A percentile compares a stretch with the other conserved stretches of the same genome.
Evolutionary conservation across 2,113 vertebrate species (phyloP).

Genomic region (Grammomys surdaster): DNA sequence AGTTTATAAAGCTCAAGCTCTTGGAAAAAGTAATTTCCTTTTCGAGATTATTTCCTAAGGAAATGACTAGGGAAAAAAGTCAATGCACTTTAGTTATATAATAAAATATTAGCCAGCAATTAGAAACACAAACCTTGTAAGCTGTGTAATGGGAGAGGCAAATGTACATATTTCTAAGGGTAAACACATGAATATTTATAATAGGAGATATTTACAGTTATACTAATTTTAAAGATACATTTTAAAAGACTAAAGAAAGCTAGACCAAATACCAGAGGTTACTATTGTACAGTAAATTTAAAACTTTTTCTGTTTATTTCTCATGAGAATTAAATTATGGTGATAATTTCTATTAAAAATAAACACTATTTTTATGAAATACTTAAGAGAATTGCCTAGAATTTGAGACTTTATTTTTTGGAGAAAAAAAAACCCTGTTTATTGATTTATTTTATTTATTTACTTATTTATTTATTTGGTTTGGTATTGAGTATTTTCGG

Average conservation of each 20-base stretch:
- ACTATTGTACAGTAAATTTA: not conserved
- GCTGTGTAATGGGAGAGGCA: not conserved
- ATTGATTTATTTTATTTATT: not conserved
- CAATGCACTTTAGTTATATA: not conserved
- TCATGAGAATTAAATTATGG: constrained; percentile 8
- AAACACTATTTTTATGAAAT: constrained; percentile 17
- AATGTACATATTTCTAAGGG: not conserved
- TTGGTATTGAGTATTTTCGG: not conserved
- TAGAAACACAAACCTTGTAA: not conserved
- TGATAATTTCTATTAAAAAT: not conserved
- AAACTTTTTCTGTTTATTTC: constrained; percentile 5
- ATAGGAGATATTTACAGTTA: constrained; percentile 16
- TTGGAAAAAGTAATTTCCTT: constrained; percentile 50
- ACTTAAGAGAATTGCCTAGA: constrained; percentile 18
- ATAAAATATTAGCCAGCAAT: not conserved
- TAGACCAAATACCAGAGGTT: not conserved
- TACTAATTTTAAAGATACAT: constrained; percentile 13
- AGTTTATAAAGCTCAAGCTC: constrained; percentile 9
- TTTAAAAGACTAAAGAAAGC: constrained; percentile 42
- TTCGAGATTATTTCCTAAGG: constrained; percentile 41
- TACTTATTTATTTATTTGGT: no score
- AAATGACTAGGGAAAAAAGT: constrained; percentile 24
- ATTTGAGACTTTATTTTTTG: not conserved
- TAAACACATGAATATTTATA: not conserved
- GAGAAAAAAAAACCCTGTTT: not conserved